Base-by-base conservation (phyloP, 2,797 vertebrate genomes). In the Gallirallus australis region DNA sequence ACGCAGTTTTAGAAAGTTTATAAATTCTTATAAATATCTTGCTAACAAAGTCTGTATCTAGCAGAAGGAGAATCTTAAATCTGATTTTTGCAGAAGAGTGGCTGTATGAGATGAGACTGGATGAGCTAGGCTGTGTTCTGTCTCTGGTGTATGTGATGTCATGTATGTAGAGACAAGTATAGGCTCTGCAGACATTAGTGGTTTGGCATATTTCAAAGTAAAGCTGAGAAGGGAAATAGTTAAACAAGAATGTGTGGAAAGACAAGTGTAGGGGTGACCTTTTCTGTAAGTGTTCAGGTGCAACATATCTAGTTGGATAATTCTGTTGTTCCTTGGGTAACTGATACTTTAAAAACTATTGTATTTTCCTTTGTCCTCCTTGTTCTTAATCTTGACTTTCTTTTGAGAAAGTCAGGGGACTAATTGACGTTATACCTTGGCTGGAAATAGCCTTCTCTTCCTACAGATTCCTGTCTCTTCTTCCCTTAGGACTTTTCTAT, bases 371-470 rank as follows among this genome's bases (percentile, higher is more conserved):
- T 59, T 87, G 61, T 80, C 27, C 57, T 78, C 31, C 27, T 90
- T 87, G 68, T 88, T 81, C 48, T 83, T 91, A 73, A 82, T 89
- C 45, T 77, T 86, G 61, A 61, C 69, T 89, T 89, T 63, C 17
- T 17, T 86, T 89, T 90, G 69, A 66, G 82, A 87, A 93, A 83
- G 45, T 83, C 42, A 61, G 6, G 30, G 33, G 35, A 73, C 42
- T 80, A 77, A 80, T 10, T 82, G 76, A 80, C 4, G 7, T 82
- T 93, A 65, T 33, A 89, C 12, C 9, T 60, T 76, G 59, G 23
- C 63, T 28, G 17, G 75, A 94, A 95, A 79, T 95, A 95, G 70
- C 39, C 30, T 31, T 57, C 4, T 87, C 35, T 91, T 87, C 19
- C 52, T 83, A 31, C 35, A 5, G 59, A 57, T 33, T 94, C 18